These are phyloP conservation scores for Crocallis elinguaria DNA, from an alignment of 2,888 invertebrate species.

Conservation along the genomic window DNA sequence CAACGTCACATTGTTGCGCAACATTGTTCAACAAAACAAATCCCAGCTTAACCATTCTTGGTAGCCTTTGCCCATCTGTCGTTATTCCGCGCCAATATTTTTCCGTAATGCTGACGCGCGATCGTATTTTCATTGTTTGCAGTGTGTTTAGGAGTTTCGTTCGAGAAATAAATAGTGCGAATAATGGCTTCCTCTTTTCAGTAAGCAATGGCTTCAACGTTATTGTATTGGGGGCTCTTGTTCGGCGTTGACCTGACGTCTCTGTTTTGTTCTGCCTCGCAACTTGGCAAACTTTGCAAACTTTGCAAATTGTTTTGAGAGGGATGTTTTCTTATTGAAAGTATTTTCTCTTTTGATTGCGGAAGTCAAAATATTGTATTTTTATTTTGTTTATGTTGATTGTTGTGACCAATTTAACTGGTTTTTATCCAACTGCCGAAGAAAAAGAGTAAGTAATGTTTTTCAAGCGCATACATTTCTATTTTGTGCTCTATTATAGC, in stretches of 20 bases:
- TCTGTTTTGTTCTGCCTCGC: constrained; percentile 11
- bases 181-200: constrained; percentile 28
- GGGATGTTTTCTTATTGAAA: constrained; percentile 2
- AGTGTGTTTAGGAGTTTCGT: constrained; percentile 21
- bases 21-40: no score
- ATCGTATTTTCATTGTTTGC: constrained; percentile 26
- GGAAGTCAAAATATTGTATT: not conserved
- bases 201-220: constrained; percentile 24
- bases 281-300: constrained; percentile 17
- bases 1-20: no score
- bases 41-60: no score
- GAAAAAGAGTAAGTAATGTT: no score
- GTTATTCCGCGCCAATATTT: constrained; percentile 18
- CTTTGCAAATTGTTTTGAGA: constrained; percentile 15
- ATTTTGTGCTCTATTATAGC: no score
- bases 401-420: not conserved
- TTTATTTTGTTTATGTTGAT: not conserved
- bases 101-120: constrained; percentile 10
- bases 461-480: no score
- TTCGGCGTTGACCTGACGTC: constrained; percentile 18
- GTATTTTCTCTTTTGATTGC: not conserved
- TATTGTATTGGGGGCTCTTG: constrained; percentile 24
- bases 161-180: constrained; percentile 22
- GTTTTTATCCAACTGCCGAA: no score
- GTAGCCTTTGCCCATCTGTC: constrained; percentile 10